Conservation (phyloP, 2,888 invertebrate species). For the Aethes cnicana region DNA sequence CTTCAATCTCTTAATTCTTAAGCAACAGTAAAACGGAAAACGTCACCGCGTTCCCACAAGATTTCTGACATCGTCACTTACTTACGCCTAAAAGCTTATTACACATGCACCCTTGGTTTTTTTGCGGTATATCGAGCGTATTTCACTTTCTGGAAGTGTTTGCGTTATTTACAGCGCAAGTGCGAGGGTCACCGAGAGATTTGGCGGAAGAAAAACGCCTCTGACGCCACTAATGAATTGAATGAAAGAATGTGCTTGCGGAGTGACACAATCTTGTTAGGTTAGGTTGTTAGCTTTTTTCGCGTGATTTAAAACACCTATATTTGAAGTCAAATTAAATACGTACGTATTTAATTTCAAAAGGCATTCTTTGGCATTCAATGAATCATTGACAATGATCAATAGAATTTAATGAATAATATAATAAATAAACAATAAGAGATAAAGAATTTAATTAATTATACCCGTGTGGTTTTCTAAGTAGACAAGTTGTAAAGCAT, state of each 20-base stretch:
- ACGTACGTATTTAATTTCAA: too few relatives aligned
- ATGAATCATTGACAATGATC: too few relatives aligned
- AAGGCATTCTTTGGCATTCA: too few relatives aligned
- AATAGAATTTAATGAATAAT: too few relatives aligned
- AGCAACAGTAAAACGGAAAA: too few relatives aligned
- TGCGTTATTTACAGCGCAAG: conserved; percentile 60
- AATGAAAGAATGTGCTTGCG: conserved; percentile 27
- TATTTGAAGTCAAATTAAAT: too few relatives aligned
- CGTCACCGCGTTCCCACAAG: too few relatives aligned
- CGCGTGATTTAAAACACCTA: background rate
- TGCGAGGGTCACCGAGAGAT: conserved; percentile 39
- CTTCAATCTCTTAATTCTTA: too few relatives aligned
- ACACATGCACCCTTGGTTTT: conserved; percentile 72
- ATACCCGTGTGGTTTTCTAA: too few relatives aligned
- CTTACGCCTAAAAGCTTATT: conserved; percentile 71
- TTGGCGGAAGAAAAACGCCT: conserved; percentile 33
- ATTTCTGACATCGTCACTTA: conserved; percentile 62
- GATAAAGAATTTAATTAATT: too few relatives aligned
- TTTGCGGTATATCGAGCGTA: conserved; percentile 50
- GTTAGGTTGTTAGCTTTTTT: background rate
- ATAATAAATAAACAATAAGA: too few relatives aligned
- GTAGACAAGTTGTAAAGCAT: too few relatives aligned
- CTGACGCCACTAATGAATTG: conserved; percentile 28
- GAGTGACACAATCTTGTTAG: background rate
- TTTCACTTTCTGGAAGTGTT: conserved; percentile 62